These are phyloP conservation scores for Macrosteles quadrilineatus DNA, from an alignment of 1,140 invertebrate species.

Conservation along the genomic window DNA sequence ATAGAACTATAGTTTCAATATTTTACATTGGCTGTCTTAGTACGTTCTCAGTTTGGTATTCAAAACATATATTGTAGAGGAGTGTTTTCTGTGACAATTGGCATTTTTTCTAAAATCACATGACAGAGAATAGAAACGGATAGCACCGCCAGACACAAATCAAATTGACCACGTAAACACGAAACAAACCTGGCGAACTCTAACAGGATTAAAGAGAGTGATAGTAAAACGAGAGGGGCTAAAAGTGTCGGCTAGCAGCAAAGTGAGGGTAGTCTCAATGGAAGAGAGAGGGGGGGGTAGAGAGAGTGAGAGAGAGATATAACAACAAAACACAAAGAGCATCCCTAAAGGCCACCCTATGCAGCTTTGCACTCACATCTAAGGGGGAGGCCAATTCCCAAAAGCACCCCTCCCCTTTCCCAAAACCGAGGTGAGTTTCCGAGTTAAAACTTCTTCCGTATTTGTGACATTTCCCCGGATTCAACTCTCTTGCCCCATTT, in stretches of 20 bases:
- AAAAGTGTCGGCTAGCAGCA: conserved; percentile 22
- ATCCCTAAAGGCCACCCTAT: conserved; percentile 22
- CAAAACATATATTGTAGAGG: no score
- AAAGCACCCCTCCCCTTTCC: conserved; percentile 1
- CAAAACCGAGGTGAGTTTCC: neutral
- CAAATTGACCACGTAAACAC: neutral
- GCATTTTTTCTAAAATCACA: no score
- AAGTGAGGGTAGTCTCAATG: conserved; percentile 34
- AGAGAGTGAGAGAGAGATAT: conserved; percentile 25
- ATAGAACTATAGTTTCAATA: no score
- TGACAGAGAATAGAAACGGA: no score
- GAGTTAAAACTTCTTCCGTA: conserved; percentile 6
- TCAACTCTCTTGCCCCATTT: neutral
- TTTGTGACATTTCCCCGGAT: conserved; percentile 10
- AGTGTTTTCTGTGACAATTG: no score
- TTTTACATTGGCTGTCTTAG: no score
- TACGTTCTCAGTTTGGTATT: no score
- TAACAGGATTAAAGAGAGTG: conserved; percentile 33
- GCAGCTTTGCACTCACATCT: conserved; percentile 22
- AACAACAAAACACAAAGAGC: conserved; percentile 26
- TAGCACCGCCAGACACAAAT: neutral
- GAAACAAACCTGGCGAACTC: neutral
- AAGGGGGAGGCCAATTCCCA: conserved; percentile 23
- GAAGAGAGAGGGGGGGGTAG: conserved; percentile 21
- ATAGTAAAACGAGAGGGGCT: neutral